These are phyloP conservation scores for Conistra vaccinii DNA, from an alignment of 2,888 invertebrate genomes.

Conservation along the genomic window DNA sequence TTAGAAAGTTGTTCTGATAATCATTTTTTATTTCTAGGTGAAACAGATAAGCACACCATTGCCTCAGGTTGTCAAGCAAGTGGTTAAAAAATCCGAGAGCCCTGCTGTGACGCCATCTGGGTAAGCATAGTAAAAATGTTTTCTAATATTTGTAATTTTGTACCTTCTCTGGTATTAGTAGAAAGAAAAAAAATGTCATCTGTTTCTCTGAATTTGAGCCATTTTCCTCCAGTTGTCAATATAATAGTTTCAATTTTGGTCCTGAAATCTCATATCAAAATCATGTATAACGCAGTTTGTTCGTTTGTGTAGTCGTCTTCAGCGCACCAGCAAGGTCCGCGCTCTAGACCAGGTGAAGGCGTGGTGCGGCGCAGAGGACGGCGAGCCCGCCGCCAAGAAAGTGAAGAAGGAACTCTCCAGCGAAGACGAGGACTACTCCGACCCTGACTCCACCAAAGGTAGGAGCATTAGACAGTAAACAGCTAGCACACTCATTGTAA, in stretches of 20 bases:
- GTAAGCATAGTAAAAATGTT: conserved; percentile 72
- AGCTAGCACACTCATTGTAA: conserved; percentile 41
- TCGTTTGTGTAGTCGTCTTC: conserved; percentile 90
- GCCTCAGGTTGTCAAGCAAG: conserved; percentile 83
- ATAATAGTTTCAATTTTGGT: neutral
- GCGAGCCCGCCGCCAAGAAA: conserved; percentile 87
- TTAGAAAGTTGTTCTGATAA: no score
- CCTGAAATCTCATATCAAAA: neutral
- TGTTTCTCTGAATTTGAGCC: neutral
- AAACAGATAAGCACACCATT: conserved; percentile 84
- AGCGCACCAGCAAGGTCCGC: conserved; percentile 95
- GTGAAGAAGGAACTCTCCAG: conserved; percentile 90
- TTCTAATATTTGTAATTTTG: neutral
- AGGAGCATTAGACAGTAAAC: conserved; percentile 21
- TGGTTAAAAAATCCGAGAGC: conserved; percentile 82
- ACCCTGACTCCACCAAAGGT: conserved; percentile 82
- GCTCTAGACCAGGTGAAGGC: conserved; percentile 96
- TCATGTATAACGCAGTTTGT: neutral
- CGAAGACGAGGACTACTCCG: conserved; percentile 89
- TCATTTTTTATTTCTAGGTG: conserved; percentile 69
- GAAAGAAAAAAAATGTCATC: neutral
- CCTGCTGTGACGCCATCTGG: conserved; percentile 85
- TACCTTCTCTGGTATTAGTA: neutral
- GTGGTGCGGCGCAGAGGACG: conserved; percentile 93
- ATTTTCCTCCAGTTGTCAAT: neutral